phyloP scores from a whole-genome alignment of 2,888 invertebrate species.

The Agrotis segetum region DNA sequence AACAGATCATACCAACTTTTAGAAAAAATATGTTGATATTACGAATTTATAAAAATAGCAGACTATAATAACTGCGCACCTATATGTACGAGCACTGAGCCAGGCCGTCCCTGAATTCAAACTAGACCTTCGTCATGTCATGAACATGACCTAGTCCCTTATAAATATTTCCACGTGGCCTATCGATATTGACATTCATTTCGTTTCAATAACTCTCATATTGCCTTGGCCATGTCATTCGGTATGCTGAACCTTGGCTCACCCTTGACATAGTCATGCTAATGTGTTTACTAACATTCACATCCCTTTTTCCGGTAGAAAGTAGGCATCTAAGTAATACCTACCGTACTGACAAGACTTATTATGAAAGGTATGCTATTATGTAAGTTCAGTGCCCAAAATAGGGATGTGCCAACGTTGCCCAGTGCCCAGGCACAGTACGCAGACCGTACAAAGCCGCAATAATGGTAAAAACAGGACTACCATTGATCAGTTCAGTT shows the following conservation, averaged over 20 bases:
- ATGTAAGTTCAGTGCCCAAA: no score
- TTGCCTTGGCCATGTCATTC: constrained; percentile 38
- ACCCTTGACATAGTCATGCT: constrained; percentile 42
- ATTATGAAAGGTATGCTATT: no score
- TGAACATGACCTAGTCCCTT: neutral
- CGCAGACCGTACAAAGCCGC: no score
- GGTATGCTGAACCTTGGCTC: constrained; percentile 9
- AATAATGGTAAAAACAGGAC: no score
- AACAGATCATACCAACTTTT: no score
- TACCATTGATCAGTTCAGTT: no score
- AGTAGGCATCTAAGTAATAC: neutral
- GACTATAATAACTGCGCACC: no score
- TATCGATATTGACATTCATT: constrained; percentile 36
- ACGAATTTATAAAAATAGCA: no score
- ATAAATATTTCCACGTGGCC: constrained; percentile 11
- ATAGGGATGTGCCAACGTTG: no score
- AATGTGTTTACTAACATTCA: constrained; percentile 22
- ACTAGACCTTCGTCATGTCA: neutral
- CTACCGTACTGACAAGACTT: no score
- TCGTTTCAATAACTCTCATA: constrained; percentile 25
- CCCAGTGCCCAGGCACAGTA: no score
- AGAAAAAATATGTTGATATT: no score
- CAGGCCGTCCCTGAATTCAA: neutral
- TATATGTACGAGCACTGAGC: neutral
- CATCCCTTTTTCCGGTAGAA: neutral